Conservation (phyloP, 2,888 invertebrate genomes). For the Nomada hirtipes region DNA sequence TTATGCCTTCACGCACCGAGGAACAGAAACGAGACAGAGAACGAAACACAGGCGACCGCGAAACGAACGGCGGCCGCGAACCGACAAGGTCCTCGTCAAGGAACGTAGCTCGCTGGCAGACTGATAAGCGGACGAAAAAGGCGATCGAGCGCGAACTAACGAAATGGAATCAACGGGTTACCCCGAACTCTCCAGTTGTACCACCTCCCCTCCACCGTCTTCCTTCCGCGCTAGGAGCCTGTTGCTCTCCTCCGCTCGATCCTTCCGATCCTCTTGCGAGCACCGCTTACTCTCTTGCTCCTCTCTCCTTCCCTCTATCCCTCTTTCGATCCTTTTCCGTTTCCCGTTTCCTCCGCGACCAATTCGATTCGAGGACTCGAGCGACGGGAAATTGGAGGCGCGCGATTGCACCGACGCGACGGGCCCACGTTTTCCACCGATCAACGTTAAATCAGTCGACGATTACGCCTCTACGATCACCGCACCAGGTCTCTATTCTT, state of each 20-base stretch:
- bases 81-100: constrained; percentile 41
- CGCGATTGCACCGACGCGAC: constrained; percentile 33
- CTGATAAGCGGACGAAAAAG: constrained; percentile 57
- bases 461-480: constrained; percentile 8
- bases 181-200: constrained; percentile 66
- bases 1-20: constrained; percentile 47
- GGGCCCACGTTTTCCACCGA: constrained; percentile 19
- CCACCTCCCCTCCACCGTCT: constrained; percentile 60
- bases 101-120: constrained; percentile 41
- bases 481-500: background rate
- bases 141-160: constrained; percentile 60
- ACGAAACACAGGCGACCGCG: constrained; percentile 47
- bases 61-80: constrained; percentile 47
- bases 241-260: constrained; percentile 72
- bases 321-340: constrained; percentile 7
- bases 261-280: constrained; percentile 61
- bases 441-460: background rate
- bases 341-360: constrained; percentile 6
- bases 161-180: constrained; percentile 66
- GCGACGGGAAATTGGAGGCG: constrained; percentile 26
- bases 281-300: constrained; percentile 8
- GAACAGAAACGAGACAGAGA: constrained; percentile 18
- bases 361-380: constrained; percentile 15
- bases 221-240: constrained; percentile 69
- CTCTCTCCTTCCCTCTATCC: background rate